phyloP scores from a whole-genome alignment of 2,888 invertebrate species.

The Sminthurinus aureus region DNA sequence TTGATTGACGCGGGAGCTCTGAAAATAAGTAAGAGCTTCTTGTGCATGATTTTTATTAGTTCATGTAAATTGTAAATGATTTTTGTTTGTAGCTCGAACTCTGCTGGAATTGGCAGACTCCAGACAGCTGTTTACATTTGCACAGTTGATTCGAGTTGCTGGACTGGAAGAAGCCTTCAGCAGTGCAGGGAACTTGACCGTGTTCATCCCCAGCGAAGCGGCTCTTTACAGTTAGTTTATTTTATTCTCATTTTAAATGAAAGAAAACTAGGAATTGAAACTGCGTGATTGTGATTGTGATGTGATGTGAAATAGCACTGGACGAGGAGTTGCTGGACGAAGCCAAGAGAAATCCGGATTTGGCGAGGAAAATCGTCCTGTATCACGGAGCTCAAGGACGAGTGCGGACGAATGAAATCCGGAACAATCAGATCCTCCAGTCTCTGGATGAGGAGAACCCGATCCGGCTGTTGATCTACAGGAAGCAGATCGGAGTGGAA shows the following conservation, averaged over 20 bases:
- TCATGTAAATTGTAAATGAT: background rate
- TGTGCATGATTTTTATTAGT: background rate
- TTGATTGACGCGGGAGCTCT: too few species aligned
- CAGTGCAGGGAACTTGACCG: constrained; percentile 63
- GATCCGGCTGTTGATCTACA: constrained; percentile 64
- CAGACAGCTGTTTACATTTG: constrained; percentile 63
- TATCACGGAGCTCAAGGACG: constrained; percentile 65
- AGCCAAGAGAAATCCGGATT: constrained; percentile 61
- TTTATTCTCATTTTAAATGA: too few species aligned
- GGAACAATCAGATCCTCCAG: constrained; percentile 63
- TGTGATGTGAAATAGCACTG: constrained; percentile 59
- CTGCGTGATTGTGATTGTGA: background rate
- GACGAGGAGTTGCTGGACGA: constrained; percentile 61
- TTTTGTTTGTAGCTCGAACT: constrained; percentile 62
- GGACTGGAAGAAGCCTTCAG: constrained; percentile 64
- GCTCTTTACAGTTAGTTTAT: constrained; percentile 63
- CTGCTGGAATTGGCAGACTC: constrained; percentile 64
- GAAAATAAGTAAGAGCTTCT: too few species aligned
- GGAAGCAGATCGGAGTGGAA: constrained; percentile 65
- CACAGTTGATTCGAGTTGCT: constrained; percentile 63
- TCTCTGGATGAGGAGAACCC: constrained; percentile 64
- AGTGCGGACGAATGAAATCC: constrained; percentile 63
- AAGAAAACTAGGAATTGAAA: background rate
- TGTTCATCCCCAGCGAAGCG: constrained; percentile 66
- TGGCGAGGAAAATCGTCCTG: constrained; percentile 63